phyloP scores from a whole-genome alignment of 2,888 invertebrate species.

The Dendrolimus pini region DNA sequence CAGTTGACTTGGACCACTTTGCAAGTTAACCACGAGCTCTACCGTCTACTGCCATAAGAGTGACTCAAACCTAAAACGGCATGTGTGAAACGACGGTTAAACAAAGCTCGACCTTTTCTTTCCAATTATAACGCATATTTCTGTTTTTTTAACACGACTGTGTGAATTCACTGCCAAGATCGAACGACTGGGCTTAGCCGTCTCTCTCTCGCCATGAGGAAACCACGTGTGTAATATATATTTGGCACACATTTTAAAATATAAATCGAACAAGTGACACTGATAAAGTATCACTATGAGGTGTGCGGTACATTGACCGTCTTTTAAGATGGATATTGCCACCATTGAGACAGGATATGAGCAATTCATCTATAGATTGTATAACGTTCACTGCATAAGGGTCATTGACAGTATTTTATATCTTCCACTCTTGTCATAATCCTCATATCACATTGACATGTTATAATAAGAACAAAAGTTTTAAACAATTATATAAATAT shows the following conservation, averaged over 20 bases:
- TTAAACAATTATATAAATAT: too few species aligned
- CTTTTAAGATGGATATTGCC: slow-evolving; percentile 29
- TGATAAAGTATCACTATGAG: slow-evolving; percentile 22
- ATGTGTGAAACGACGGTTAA: slow-evolving; percentile 19
- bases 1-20: slow-evolving; percentile 25
- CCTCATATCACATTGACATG: too few species aligned
- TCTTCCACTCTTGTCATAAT: too few species aligned
- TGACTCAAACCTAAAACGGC: slow-evolving; percentile 39
- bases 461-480: too few species aligned
- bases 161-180: slow-evolving; percentile 66
- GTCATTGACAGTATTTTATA: slow-evolving; percentile 48
- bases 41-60: slow-evolving; percentile 43
- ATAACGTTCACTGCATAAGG: slow-evolving; percentile 30
- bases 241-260: slow-evolving; percentile 37
- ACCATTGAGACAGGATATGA: slow-evolving; percentile 48
- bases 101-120: slow-evolving; percentile 19
- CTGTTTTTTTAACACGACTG: slow-evolving; percentile 9
- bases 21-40: slow-evolving; percentile 50
- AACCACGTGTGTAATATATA: slow-evolving; percentile 52
- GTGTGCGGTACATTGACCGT: slow-evolving; percentile 26
- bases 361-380: slow-evolving; percentile 43
- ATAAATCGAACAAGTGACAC: slow-evolving; percentile 10
- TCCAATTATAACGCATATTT: slow-evolving; percentile 15
- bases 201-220: slow-evolving; percentile 39
- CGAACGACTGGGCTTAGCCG: slow-evolving; percentile 56